These are phyloP conservation scores for Amblyornis subalaris DNA, from an alignment of 2,113 vertebrate genomes.

Conservation along the genomic window DNA sequence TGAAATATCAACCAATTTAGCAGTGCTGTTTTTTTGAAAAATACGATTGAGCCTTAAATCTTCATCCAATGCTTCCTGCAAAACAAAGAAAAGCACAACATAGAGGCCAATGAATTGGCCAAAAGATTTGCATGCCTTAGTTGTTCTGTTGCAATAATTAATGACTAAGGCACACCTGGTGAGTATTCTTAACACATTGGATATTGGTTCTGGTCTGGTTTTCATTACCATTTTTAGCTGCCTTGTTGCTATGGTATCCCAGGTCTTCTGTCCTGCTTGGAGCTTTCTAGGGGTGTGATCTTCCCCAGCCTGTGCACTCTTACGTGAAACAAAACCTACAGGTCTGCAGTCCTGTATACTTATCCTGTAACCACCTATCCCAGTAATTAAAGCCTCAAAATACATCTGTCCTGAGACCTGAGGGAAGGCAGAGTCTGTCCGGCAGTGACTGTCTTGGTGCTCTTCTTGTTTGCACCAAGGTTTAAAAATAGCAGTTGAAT, in stretches of 20 bases:
- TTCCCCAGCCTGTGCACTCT: not conserved
- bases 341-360: not conserved
- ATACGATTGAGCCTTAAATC: not conserved
- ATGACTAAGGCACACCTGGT: not conserved
- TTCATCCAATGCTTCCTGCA: not conserved
- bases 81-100: not conserved
- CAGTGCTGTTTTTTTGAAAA: not conserved
- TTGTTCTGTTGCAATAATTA: constrained; percentile 6
- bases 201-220: not conserved
- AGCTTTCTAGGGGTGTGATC: not conserved
- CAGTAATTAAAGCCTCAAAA: not conserved
- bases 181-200: not conserved
- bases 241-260: not conserved
- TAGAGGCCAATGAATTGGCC: not conserved
- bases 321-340: not conserved
- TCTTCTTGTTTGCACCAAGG: not conserved
- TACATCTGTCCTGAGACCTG: not conserved
- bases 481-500: not conserved
- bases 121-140: not conserved
- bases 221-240: not conserved
- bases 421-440: not conserved
- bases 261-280: not conserved
- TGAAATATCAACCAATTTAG: not conserved
- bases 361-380: not conserved
- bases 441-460: not conserved